Evolutionary conservation across 30 jellyfish, hydroid and myxozoan species (phyloP).

Genomic region (Hydractinia echinata): DNA sequence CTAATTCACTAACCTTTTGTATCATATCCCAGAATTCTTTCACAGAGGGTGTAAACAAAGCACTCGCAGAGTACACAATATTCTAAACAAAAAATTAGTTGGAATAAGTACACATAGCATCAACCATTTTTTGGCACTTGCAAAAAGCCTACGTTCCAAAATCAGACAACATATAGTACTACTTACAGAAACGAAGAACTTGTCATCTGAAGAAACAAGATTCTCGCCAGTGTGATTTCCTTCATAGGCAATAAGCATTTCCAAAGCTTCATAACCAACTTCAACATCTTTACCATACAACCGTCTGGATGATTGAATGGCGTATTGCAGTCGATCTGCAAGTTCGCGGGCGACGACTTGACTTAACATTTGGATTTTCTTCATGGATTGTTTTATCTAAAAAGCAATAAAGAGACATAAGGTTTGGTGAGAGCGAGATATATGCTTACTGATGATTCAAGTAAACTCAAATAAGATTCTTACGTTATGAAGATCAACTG

Average conservation of each 20-base stretch:
- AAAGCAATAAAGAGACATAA: too few species aligned
- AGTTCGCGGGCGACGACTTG: conserved; percentile 21
- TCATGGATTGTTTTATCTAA: too few species aligned
- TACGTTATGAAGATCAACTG: conserved; percentile 48
- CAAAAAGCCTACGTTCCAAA: too few species aligned
- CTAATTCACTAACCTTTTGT: conserved; percentile 57
- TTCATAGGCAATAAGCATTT: conserved; percentile 61
- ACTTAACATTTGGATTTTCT: too few species aligned
- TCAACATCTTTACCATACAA: conserved; percentile 73
- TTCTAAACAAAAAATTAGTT: conserved; percentile 38
- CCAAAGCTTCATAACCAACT: conserved; percentile 64
- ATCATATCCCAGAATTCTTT: conserved; percentile 51
- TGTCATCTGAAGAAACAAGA: conserved; percentile 73
- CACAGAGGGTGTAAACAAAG: conserved; percentile 36
- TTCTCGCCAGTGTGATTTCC: conserved; percentile 52
- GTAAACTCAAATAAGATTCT: neutral
- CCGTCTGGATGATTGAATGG: conserved; percentile 50
- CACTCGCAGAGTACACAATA: conserved; percentile 66
- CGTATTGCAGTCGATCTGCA: conserved; percentile 71
- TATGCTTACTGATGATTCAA: neutral
- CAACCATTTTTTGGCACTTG: neutral
- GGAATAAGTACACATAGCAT: too few species aligned
- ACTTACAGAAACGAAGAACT: conserved; percentile 66
- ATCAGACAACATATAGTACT: neutral
- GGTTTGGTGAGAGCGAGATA: too few species aligned